Evolutionary conservation across 2,113 vertebrate species (phyloP).

Genomic region (Taxidea taxus): DNA sequence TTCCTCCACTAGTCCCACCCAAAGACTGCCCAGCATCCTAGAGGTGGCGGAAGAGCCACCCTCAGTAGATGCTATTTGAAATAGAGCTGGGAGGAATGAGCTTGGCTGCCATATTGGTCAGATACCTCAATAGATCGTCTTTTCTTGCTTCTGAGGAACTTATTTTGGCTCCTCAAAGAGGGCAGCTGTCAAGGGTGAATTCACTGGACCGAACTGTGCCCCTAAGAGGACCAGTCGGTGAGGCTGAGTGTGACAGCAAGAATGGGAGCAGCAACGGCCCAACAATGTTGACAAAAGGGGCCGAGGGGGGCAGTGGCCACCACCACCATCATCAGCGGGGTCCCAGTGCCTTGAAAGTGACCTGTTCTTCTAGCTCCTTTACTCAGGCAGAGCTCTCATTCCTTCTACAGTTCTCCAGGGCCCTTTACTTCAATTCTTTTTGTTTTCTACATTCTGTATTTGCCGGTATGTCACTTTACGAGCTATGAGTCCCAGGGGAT

Average conservation of each 20-base stretch:
- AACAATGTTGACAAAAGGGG: background rate
- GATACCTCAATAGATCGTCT: background rate
- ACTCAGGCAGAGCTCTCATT: background rate
- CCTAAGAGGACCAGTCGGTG: background rate
- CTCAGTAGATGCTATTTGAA: background rate
- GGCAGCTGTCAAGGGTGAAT: background rate
- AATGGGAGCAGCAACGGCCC: background rate
- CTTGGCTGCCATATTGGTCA: background rate
- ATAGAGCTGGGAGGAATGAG: background rate
- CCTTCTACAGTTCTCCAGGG: background rate
- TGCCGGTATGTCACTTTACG: background rate
- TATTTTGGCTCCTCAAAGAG: background rate
- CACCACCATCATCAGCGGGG: fast-evolving
- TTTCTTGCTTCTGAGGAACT: background rate
- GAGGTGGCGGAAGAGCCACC: background rate
- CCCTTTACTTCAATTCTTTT: background rate
- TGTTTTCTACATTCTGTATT: background rate
- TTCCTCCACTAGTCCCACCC: background rate
- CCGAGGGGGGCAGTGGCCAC: fast-evolving
- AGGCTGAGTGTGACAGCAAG: background rate
- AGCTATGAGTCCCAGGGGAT: background rate
- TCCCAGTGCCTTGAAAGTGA: fast-evolving
- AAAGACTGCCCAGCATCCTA: background rate
- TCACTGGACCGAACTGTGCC: background rate
- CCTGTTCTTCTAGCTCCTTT: background rate